Conservation (phyloP, 2,797 vertebrate species). For the Pogonophryne albipinna region DNA sequence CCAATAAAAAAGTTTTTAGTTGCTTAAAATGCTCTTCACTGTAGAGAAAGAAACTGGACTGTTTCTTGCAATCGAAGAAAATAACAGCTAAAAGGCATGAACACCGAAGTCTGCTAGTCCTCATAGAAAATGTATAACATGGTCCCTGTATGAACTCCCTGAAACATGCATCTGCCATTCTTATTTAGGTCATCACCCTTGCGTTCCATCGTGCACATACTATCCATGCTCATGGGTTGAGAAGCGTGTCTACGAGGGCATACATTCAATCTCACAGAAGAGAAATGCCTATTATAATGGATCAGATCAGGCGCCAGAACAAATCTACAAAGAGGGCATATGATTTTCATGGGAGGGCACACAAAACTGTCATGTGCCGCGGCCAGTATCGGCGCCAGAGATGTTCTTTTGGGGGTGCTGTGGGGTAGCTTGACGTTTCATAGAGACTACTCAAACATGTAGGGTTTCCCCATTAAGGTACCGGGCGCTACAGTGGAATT, state of each 20-base stretch:
- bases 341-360: too few relatives aligned
- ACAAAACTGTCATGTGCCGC: too few relatives aligned
- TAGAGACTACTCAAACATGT: too few relatives aligned
- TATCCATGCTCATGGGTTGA: conserved; percentile 30
- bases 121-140: conserved; percentile 37
- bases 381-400: too few relatives aligned
- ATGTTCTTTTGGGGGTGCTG: too few relatives aligned
- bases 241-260: conserved; percentile 55
- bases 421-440: too few relatives aligned
- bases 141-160: conserved; percentile 46
- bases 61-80: neutral
- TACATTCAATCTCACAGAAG: conserved; percentile 54
- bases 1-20: neutral
- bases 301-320: too few relatives aligned
- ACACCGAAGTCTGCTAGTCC: neutral
- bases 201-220: conserved; percentile 10
- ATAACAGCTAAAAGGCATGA: neutral
- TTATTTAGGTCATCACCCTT: conserved; percentile 63
- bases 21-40: neutral
- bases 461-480: too few relatives aligned
- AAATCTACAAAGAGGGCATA: too few relatives aligned
- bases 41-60: neutral
- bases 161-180: conserved; percentile 37
- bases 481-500: too few relatives aligned
- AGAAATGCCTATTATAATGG: conserved; percentile 59